Conservation (phyloP, 2,113 vertebrate genomes). For the Chlorocebus sabaeus region DNA sequence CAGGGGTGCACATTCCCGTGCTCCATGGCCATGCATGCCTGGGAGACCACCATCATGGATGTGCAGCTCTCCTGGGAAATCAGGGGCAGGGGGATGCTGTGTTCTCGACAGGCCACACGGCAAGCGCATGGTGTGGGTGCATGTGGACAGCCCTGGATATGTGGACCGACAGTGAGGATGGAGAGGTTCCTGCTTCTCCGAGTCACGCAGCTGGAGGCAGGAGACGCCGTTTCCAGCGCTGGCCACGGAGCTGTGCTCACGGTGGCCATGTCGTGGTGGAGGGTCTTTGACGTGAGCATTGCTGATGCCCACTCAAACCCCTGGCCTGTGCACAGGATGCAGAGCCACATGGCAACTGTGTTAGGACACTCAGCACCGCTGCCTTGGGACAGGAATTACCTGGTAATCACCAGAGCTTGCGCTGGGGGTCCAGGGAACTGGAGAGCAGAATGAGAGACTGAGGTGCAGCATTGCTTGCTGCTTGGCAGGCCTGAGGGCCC, state of each 20-base stretch:
- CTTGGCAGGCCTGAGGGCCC: neutral
- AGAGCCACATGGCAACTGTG: neutral
- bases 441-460: neutral
- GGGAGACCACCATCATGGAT: no score
- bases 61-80: neutral
- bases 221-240: no score
- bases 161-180: no score
- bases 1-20: no score
- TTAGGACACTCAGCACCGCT: neutral
- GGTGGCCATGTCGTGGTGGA: accelerated
- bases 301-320: neutral
- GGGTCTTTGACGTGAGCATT: neutral
- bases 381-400: neutral
- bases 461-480: no score
- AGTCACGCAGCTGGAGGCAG: no score
- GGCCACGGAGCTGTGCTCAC: no score
- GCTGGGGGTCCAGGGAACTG: neutral
- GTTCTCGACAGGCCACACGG: neutral
- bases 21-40: no score
- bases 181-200: neutral
- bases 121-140: no score
- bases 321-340: neutral
- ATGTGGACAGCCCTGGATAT: no score
- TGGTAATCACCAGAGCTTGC: neutral
- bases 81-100: no score